Evolutionary conservation across 2,888 invertebrate species (phyloP).

Genomic region (Pemphredon lugubris): DNA sequence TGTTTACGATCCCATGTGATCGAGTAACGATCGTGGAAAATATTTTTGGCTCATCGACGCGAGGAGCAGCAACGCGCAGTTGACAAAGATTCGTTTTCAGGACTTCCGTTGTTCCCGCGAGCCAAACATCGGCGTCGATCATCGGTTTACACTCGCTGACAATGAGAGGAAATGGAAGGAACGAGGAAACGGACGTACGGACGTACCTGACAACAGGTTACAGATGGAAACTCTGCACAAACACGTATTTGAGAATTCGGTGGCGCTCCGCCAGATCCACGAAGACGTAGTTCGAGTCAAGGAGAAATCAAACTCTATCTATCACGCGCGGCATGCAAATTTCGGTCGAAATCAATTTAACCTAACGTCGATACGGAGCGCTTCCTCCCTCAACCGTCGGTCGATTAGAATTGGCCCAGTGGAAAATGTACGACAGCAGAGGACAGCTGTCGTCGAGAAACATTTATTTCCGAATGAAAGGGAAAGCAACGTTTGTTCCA

Average conservation of each 20-base stretch:
- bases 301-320: neutral
- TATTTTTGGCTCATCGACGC: too few relatives aligned
- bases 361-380: too few relatives aligned
- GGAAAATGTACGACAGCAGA: too few relatives aligned
- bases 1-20: too few relatives aligned
- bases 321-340: too few relatives aligned
- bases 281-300: neutral
- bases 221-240: conserved; percentile 1
- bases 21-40: too few relatives aligned
- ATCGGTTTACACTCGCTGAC: conserved; percentile 19
- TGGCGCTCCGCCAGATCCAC: conserved; percentile 44
- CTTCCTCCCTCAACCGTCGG: too few relatives aligned
- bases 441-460: conserved; percentile 1
- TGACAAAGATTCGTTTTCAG: conserved; percentile 61
- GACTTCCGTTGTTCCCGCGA: conserved; percentile 83
- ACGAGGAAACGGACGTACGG: too few relatives aligned
- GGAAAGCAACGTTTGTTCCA: too few relatives aligned
- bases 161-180: conserved; percentile 78
- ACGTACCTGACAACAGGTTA: conserved; percentile 59
- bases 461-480: neutral
- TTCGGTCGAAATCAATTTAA: too few relatives aligned
- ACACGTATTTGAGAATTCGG: conserved; percentile 27
- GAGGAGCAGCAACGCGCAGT: too few relatives aligned
- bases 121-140: conserved; percentile 24
- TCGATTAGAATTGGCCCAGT: too few relatives aligned